Conservation (phyloP, 2,797 vertebrate genomes). For the Acrossocheilus wenchowensis region DNA sequence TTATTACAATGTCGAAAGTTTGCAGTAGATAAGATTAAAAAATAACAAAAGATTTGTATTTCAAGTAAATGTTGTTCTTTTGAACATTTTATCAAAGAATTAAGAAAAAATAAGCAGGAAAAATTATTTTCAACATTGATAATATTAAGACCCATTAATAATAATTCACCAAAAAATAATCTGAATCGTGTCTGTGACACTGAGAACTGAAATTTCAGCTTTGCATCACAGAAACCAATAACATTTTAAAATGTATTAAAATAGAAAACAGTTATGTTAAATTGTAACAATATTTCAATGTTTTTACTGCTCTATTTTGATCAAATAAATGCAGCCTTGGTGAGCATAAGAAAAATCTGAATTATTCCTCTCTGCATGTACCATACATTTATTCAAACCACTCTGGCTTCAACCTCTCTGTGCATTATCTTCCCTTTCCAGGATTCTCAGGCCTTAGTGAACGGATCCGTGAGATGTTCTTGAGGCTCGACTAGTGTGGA, state of each 20-base stretch:
- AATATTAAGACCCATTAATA: background rate
- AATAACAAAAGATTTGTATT: background rate
- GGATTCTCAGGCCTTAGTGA: constrained; percentile 50
- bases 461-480: constrained; percentile 55
- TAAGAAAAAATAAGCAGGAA: background rate
- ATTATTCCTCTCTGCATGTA: background rate
- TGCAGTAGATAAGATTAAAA: background rate
- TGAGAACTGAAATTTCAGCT: background rate
- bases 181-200: background rate
- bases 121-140: too few species aligned
- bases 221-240: background rate
- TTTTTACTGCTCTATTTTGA: background rate
- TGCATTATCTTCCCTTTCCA: constrained; percentile 24
- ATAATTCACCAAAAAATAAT: background rate
- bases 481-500: constrained; percentile 45
- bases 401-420: constrained; percentile 9
- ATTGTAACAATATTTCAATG: background rate
- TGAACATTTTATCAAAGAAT: background rate
- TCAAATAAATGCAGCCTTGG: background rate
- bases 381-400: background rate
- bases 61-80: background rate
- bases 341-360: background rate
- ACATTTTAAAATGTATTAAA: background rate
- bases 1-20: background rate
- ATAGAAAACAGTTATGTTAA: background rate